A percentile compares a stretch with the other conserved stretches of the same genome.
These are phyloP conservation scores for Brachyhypopomus gauderio DNA, from an alignment of 2,113 vertebrate genomes.

Conservation along the genomic window DNA sequence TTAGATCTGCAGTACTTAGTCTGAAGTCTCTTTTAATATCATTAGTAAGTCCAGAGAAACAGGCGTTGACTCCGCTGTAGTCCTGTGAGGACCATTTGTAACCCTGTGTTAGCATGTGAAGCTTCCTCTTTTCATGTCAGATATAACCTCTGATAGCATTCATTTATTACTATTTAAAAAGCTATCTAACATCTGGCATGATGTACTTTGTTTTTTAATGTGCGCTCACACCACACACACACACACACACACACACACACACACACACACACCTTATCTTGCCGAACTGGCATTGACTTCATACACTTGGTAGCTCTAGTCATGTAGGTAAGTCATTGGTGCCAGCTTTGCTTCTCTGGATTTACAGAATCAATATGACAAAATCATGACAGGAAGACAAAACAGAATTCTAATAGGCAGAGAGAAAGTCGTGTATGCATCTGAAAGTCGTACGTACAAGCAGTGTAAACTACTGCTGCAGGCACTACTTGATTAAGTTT, in stretches of 20 bases:
- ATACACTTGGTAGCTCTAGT: no score
- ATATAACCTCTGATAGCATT: slow-evolving; percentile 16
- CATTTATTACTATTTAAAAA: slow-evolving; percentile 9
- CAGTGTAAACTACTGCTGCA: no score
- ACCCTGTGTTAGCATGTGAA: not conserved
- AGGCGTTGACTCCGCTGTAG: not conserved
- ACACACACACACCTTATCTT: not conserved
- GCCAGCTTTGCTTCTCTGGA: no score
- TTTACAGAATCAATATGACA: no score
- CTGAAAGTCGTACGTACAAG: no score
- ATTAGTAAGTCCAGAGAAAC: slow-evolving; percentile 11
- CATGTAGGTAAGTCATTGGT: no score
- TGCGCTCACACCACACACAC: no score
- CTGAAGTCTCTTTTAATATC: not conserved
- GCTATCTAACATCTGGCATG: slow-evolving; percentile 23
- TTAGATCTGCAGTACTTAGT: slow-evolving; percentile 27
- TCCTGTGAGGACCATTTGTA: slow-evolving; percentile 12
- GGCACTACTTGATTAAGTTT: no score
- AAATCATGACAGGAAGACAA: no score
- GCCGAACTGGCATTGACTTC: not conserved
- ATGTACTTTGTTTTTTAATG: not conserved
- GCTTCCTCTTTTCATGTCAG: slow-evolving; percentile 5
- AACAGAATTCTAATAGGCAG: no score
- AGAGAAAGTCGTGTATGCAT: no score
- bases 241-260: not conserved